Evolutionary conservation across 2,888 invertebrate species (phyloP).

Genomic region (Euphydryas editha): DNA sequence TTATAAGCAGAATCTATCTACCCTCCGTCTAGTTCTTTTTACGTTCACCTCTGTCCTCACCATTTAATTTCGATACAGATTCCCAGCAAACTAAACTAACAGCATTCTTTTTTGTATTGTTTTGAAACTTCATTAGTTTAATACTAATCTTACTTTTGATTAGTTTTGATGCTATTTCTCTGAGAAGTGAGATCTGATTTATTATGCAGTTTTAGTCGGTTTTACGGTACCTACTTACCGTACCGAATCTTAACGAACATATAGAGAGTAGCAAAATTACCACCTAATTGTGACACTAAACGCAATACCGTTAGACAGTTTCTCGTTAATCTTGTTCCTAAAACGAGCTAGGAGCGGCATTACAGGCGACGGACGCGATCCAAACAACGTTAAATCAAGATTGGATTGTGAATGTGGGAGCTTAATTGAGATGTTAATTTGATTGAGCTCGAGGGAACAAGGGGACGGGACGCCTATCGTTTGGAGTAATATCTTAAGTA

Average conservation of each 20-base stretch:
- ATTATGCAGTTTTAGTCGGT: not conserved
- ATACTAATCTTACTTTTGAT: too few species aligned
- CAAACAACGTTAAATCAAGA: slow-evolving; percentile 42
- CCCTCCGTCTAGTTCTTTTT: too few species aligned
- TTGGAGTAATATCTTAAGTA: slow-evolving; percentile 36
- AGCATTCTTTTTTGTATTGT: too few species aligned
- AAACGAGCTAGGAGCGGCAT: slow-evolving; percentile 33
- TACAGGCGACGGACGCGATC: slow-evolving; percentile 36
- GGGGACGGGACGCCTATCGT: slow-evolving; percentile 33
- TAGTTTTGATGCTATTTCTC: not conserved
- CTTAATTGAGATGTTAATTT: slow-evolving; percentile 48
- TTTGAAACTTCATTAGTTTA: too few species aligned
- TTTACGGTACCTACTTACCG: slow-evolving; percentile 5
- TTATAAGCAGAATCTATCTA: too few species aligned
- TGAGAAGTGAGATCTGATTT: not conserved
- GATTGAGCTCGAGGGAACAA: slow-evolving; percentile 41
- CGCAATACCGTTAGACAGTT: slow-evolving; percentile 37
- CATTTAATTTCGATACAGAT: too few species aligned
- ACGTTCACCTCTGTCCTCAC: too few species aligned
- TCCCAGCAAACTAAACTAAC: too few species aligned
- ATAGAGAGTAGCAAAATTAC: slow-evolving; percentile 27
- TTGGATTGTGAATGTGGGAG: slow-evolving; percentile 44
- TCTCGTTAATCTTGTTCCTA: slow-evolving; percentile 44
- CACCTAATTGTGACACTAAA: slow-evolving; percentile 33
- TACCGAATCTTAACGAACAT: slow-evolving; percentile 24